Percentiles rank a stretch among this genome's conserved stretches.
phyloP scores from a whole-genome alignment of 2,888 invertebrate species.

The Heterodera filipjevi region DNA sequence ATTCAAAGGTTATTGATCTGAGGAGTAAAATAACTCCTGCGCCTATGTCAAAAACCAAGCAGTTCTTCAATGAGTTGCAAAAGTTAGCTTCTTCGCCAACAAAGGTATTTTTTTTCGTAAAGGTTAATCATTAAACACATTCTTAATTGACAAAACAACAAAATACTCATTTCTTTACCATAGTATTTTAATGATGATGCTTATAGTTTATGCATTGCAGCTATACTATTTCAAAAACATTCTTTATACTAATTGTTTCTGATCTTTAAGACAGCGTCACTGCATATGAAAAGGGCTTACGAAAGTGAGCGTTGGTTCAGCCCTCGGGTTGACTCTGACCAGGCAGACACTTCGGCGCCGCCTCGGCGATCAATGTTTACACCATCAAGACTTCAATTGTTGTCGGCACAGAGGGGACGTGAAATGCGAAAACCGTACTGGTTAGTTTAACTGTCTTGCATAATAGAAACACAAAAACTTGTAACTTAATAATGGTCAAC shows the following conservation, averaged over 20 bases:
- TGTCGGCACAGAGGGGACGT: constrained; percentile 31
- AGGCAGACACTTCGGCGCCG: constrained; percentile 28
- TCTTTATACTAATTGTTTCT: not conserved
- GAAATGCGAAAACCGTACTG: constrained; percentile 34
- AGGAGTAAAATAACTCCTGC: constrained; percentile 36
- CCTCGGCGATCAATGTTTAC: constrained; percentile 41
- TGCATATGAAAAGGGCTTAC: constrained; percentile 16
- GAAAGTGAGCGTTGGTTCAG: constrained; percentile 31
- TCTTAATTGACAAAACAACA: no score
- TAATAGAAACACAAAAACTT: no score
- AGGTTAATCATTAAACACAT: no score
- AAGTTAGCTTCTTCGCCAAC: constrained; percentile 24
- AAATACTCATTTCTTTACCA: no score
- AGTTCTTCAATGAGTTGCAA: constrained; percentile 37
- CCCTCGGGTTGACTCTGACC: constrained; percentile 21
- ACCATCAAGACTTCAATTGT: constrained; percentile 35
- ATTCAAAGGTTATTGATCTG: constrained; percentile 35
- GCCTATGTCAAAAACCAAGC: constrained; percentile 35
- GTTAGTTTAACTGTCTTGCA: constrained; percentile 5
- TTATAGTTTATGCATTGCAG: no score
- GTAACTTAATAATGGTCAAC: no score
- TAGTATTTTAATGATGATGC: no score
- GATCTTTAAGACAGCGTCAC: constrained; percentile 24
- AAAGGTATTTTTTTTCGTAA: no score
- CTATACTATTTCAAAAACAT: no score